Conservation (phyloP, 2,888 invertebrate genomes). For the Pachydiplax longipennis region DNA sequence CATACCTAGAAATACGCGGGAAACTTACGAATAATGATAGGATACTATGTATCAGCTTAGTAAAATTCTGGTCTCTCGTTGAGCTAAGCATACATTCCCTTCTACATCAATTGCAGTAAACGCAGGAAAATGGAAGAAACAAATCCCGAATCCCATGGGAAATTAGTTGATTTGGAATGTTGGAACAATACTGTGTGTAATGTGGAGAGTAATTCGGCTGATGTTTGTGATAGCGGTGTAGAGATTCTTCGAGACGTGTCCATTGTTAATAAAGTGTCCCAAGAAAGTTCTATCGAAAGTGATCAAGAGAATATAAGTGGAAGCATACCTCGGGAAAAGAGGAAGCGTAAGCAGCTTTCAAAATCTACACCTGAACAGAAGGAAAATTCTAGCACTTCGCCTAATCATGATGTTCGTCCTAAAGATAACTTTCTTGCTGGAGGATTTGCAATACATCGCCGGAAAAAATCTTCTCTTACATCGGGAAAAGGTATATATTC, state of each 20-base stretch:
- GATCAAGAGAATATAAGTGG: conserved; percentile 6
- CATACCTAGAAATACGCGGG: no score
- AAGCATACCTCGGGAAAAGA: neutral
- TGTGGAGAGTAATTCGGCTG: neutral
- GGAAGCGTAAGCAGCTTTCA: neutral
- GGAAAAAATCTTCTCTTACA: neutral
- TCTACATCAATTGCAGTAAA: neutral
- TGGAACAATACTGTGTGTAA: neutral
- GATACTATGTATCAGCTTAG: no score
- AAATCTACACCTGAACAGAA: neutral
- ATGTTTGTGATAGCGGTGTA: neutral
- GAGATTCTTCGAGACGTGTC: neutral
- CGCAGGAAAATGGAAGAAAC: conserved; percentile 21
- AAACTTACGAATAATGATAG: no score
- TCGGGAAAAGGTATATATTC: neutral
- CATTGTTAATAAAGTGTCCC: neutral
- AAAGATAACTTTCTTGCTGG: neutral
- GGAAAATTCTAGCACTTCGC: neutral
- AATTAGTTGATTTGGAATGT: neutral
- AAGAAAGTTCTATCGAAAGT: conserved; percentile 2
- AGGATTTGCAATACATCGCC: conserved; percentile 3
- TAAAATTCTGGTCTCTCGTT: no score
- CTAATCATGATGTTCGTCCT: neutral
- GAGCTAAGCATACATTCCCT: no score
- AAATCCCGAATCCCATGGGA: neutral